Conservation (phyloP, 2,888 invertebrate genomes). For the Pantelozetes paolii region DNA sequence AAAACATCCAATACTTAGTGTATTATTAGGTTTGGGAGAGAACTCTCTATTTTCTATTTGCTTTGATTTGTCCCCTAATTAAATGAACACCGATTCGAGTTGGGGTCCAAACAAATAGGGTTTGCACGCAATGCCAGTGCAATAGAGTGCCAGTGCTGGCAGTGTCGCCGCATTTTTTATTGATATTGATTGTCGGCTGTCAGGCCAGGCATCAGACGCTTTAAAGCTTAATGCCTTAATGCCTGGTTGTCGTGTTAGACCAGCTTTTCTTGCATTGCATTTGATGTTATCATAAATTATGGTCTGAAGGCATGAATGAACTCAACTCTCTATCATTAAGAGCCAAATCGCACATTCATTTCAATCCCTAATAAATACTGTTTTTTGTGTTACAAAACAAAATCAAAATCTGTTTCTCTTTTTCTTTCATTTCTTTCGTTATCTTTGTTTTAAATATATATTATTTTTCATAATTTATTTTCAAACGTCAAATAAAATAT, state of each 20-base stretch:
- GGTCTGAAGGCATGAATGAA: background rate
- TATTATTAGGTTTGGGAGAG: slow-evolving; percentile 4
- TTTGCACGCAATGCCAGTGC: slow-evolving; percentile 10
- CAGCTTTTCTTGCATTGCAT: background rate
- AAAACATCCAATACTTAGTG: background rate
- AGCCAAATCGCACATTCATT: slow-evolving; percentile 5
- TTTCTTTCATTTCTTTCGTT: background rate
- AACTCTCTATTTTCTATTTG: no score
- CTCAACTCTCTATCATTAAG: slow-evolving; percentile 10
- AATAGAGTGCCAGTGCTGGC: background rate
- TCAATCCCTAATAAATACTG: background rate
- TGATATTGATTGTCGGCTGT: slow-evolving; percentile 23
- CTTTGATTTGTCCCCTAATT: slow-evolving; percentile 14
- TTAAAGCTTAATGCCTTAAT: background rate
- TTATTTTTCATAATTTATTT: background rate
- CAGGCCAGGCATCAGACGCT: background rate
- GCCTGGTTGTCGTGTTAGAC: slow-evolving; percentile 1
- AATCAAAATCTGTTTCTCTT: background rate
- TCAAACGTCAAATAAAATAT: background rate
- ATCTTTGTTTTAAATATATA: background rate
- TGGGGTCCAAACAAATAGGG: background rate
- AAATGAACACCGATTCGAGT: slow-evolving; percentile 23
- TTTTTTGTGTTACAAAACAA: background rate
- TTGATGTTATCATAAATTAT: slow-evolving; percentile 1
- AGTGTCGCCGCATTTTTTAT: slow-evolving; percentile 23